Evolutionary conservation across 1,140 invertebrate genomes (phyloP), one percentile per base, ranked within the genome.

Genomic region (Ditylenchus dipsaci): DNA sequence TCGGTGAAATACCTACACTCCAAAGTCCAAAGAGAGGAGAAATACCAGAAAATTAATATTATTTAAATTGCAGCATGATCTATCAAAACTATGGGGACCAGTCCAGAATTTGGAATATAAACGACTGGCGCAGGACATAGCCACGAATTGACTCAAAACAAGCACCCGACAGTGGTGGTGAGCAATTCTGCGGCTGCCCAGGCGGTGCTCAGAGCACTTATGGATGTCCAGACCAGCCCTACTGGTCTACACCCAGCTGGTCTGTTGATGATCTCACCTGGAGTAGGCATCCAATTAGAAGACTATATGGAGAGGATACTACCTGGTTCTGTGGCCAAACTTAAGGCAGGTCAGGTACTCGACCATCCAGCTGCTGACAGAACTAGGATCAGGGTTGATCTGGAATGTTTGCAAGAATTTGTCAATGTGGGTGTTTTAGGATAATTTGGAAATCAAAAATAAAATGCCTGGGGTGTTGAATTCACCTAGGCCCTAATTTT

Each of bases 221-320:
- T 38, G 57, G 29, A 63, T 33, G 42, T 38, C 15, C 69, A 63
- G 30, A 5, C 1, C 8, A 47, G 58, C 27, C 19, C 38, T 19
- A 59, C 42, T 29, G 8, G 29, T 61, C 23, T 63, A 33, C 30
- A 23, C 19, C 58, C 61, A 47, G 23, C 1, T 63, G 69, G 69
- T 19, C 47, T 71, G 11, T 23, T 71, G 33, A 30, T 71, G 30
- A 43, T 71, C 33, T 71, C 69, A 1, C 69, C 69, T 38, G 69
- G 58, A 3, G 65, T 71, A 7, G 65, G 69, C 30, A 63, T 71
- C 27, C 21, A 67, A 38, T 8, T 71, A 27, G 58, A 66, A 21
- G 49, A 68, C 33, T 71, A 71, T 19, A 67, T 71, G 58, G 42
- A 69, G 17, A 49, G 65, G 43, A 64, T 71, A 47, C 30, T 71